These are phyloP conservation scores for Coranthus polyacanthus DNA, from an alignment of 2,797 vertebrate species.

Conservation along the genomic window DNA sequence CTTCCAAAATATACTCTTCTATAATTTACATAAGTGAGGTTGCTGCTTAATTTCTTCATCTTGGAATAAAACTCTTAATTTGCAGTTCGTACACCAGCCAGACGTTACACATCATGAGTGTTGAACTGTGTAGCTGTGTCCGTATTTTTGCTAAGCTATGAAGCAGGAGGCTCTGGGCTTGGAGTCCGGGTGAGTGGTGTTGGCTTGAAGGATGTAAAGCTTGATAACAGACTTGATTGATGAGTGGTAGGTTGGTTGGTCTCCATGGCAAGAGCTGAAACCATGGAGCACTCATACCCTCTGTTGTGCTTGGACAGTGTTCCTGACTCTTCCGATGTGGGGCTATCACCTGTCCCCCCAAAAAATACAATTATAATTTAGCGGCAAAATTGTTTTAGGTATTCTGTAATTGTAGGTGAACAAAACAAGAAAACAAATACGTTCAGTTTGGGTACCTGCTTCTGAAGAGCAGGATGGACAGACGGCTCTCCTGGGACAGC, in stretches of 20 bases:
- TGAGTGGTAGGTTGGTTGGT: neutral
- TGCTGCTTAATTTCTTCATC: neutral
- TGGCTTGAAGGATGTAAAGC: slow-evolving; percentile 53
- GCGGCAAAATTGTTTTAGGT: no score
- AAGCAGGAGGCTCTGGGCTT: neutral
- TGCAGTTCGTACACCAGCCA: neutral
- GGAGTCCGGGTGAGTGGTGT: slow-evolving; percentile 1
- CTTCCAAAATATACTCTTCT: no score
- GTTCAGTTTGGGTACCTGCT: slow-evolving; percentile 70
- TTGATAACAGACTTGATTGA: slow-evolving; percentile 44
- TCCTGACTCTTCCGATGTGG: slow-evolving; percentile 49
- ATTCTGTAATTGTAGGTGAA: no score
- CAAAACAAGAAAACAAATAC: neutral
- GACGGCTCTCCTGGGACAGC: slow-evolving; percentile 71
- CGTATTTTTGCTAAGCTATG: slow-evolving; percentile 17
- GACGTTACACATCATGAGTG: slow-evolving; percentile 15
- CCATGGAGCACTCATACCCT: slow-evolving; percentile 59
- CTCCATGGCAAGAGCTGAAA: slow-evolving; percentile 48
- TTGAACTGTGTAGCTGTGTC: slow-evolving; percentile 7
- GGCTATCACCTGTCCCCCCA: slow-evolving; percentile 61
- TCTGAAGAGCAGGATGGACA: slow-evolving; percentile 79
- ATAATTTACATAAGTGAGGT: neutral
- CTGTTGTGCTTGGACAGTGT: slow-evolving; percentile 61
- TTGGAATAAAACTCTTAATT: slow-evolving; percentile 2
- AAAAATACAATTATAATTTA: neutral